Evolutionary conservation across 2,888 invertebrate species (phyloP), one percentile per base, ranked within the genome.

Genomic region (Pseudeuparius sepicola): DNA sequence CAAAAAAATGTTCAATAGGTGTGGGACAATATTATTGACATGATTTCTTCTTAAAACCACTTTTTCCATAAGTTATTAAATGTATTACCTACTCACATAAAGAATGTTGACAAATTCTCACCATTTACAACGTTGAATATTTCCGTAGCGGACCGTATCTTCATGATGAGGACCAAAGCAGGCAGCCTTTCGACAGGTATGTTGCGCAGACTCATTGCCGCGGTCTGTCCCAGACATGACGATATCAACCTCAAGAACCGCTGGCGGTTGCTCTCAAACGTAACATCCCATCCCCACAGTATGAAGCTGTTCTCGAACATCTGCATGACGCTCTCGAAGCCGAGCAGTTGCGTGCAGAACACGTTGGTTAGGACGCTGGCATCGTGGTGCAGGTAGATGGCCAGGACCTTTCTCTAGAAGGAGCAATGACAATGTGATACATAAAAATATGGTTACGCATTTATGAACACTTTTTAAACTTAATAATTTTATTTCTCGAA

Each of bases 261-360:
- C 53, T 41, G 74, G 59, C 82, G 79, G 61, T 96, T 96, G 47
- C 81, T 75, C 44, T 86, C 82, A 49, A 79, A 76, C 6, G 96
- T 92, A 47, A 96, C 73, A 63, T 97, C 97, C 97, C 97, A 98
- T 39, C 94, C 94, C 77, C 93, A 97, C 2, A 92, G 73, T 27
- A 96, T 69, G 63, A 92, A 97, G 67, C 93, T 90, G 37, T 78
- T 79, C 36, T 83, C 78, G 28, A 98, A 72, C 40, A 87, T 85
- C 57, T 89, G 84, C 53, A 92, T 77, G 31, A 96, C 84, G 11
- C 86, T 83, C 56, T 93, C 92, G 52, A 83, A 84, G 60, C 93
- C 92, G 46, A 97, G 68, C 40, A 93, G 71, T 60, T 92, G 89
- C 36, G 92, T 89, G 66, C 96, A 94, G 71, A 97, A 98, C 45